Evolutionary conservation across 1,140 invertebrate species (phyloP), one percentile per base, ranked within the genome.

Genomic region (Galleria mellonella): DNA sequence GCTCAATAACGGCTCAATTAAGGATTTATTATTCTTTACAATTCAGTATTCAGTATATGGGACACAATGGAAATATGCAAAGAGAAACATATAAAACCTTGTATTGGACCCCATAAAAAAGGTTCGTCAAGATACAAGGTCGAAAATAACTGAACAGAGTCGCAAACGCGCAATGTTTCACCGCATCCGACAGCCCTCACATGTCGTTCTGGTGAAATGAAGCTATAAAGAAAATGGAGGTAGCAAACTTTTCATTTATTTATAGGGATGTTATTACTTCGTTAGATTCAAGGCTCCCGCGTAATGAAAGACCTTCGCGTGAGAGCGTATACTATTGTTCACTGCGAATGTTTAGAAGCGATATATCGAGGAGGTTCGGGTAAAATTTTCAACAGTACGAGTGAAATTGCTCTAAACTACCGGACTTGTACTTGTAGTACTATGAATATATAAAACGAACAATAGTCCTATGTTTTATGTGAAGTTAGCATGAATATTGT

Each of bases 151-250:
- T 6, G 17, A 23, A 23, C 17, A 23, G 17, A 23, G 17, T 23
- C 17, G 17, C 17, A 23, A 23, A 23, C 17, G 2, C 17, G 17
- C 17, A 23, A 23, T 23, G 17, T 23, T 23, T 23, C 17, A 23
- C 17, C 17, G 17, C 17, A 23, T 23, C 17, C 12, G 33, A 35
- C 35, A 37, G 17, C 13, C 35, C 35, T 37, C 35, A 37, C 35
- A 23, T 39, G 17, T 30, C 27, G 11, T 39, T 30, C 8, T 23
- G 17, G 17, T 29, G 37, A 30, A 23, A 39, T 39, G 37, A 23
- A 29, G 37, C 27, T 23, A 39, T 39, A 39, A 30, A 39, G 37
- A 30, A 39, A 39, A 39, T 39, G 37, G 37, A 29, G 37, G 37
- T 10, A 39, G 27, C 37, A 39, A 32, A 39, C 37, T 29, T 39